Evolutionary conservation across 2,888 invertebrate genomes (phyloP).

Genomic region (Falcaria lacertinaria): DNA sequence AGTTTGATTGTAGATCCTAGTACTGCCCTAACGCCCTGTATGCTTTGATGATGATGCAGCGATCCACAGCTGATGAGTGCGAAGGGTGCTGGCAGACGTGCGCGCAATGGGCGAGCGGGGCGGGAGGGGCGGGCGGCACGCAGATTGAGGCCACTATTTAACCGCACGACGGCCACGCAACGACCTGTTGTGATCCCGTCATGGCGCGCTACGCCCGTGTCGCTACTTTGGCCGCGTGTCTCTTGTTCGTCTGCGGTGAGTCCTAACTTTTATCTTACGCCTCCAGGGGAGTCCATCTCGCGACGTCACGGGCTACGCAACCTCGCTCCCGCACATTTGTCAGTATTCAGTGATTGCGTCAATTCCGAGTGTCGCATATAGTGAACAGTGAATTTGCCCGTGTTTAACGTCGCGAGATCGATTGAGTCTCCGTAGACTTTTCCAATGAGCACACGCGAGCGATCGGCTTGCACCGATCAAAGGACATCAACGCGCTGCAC

Average conservation of each 20-base stretch:
- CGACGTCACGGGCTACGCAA: conserved; percentile 66
- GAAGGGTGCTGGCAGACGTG: conserved; percentile 71
- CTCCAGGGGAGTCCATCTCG: conserved; percentile 69
- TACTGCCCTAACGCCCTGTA: no score
- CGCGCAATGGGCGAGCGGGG: conserved; percentile 75
- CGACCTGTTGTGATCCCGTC: conserved; percentile 81
- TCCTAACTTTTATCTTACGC: conserved; percentile 75
- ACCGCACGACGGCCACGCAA: conserved; percentile 73
- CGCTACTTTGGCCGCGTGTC: conserved; percentile 78
- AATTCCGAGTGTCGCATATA: conserved; percentile 55
- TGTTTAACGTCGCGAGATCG: conserved; percentile 61
- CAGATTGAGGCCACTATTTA: conserved; percentile 80
- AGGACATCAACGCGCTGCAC: conserved; percentile 54
- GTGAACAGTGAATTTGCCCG: conserved; percentile 71
- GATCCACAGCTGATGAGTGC: conserved; percentile 70
- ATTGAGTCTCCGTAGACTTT: conserved; percentile 54
- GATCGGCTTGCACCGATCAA: conserved; percentile 58
- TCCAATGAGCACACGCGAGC: conserved; percentile 54
- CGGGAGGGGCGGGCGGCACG: conserved; percentile 76
- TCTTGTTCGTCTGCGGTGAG: conserved; percentile 79
- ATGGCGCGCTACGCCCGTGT: conserved; percentile 80
- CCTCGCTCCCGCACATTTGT: conserved; percentile 49
- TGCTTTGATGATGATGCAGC: conserved; percentile 41
- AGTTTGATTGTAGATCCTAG: no score
- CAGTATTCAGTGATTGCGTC: conserved; percentile 59